phyloP scores from a whole-genome alignment of 2,113 vertebrate species.

The Zeus faber region DNA sequence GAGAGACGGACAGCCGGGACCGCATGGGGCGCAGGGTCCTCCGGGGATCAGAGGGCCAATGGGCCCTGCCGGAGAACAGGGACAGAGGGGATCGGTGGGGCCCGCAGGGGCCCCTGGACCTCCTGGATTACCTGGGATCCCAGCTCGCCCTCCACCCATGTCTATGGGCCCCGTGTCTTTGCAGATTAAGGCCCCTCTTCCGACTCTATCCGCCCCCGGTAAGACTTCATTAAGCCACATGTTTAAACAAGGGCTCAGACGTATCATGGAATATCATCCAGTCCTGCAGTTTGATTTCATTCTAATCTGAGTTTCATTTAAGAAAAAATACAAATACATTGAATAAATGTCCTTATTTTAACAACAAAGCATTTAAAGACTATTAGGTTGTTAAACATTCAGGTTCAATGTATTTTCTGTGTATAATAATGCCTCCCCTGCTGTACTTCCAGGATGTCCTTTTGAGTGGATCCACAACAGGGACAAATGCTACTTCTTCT shows the following conservation, averaged over 20 bases:
- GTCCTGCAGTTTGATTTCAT: too few relatives aligned
- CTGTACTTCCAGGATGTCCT: conserved; percentile 78
- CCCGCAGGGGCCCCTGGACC: conserved; percentile 81
- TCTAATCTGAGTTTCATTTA: too few relatives aligned
- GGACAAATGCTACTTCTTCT: conserved; percentile 91
- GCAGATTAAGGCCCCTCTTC: conserved; percentile 64
- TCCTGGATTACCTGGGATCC: conserved; percentile 79
- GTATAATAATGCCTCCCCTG: background rate
- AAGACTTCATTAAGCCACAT: too few relatives aligned
- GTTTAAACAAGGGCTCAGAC: too few relatives aligned
- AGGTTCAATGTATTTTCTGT: too few relatives aligned
- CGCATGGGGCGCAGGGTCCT: conserved; percentile 83
- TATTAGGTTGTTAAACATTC: too few relatives aligned
- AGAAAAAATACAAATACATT: too few relatives aligned
- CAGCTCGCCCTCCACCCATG: conserved; percentile 54
- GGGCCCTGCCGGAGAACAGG: conserved; percentile 83
- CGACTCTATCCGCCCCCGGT: conserved; percentile 59
- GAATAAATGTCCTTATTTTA: too few relatives aligned
- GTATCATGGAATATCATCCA: too few relatives aligned
- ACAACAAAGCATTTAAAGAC: too few relatives aligned
- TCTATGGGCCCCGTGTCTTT: conserved; percentile 72
- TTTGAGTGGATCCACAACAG: conserved; percentile 83
- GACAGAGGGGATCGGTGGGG: conserved; percentile 81
- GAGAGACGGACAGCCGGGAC: conserved; percentile 84
- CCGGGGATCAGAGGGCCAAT: conserved; percentile 82